Evolutionary conservation across 1,140 invertebrate species (phyloP).

Genomic region (Gryon sp.): DNA sequence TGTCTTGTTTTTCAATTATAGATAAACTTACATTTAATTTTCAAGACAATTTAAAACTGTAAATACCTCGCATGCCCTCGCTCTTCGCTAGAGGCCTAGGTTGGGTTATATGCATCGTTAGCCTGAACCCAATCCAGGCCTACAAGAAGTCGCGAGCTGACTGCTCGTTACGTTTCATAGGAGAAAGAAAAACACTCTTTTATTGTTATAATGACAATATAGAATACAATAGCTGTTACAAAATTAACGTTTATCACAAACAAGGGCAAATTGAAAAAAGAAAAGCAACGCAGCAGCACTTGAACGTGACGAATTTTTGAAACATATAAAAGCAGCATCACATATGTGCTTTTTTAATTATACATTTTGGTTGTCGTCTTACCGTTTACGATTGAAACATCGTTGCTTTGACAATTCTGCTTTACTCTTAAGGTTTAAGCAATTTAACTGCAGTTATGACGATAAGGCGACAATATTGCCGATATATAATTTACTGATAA

Average conservation of each 20-base stretch:
- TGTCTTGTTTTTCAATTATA: conserved; percentile 50
- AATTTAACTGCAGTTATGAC: background rate
- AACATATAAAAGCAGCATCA: conserved; percentile 25
- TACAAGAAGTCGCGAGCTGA: conserved; percentile 20
- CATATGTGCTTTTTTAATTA: conserved; percentile 14
- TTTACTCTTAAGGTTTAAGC: conserved; percentile 6
- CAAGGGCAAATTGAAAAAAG: too few relatives aligned
- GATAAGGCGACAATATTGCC: conserved; percentile 38
- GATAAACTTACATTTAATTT: conserved; percentile 52
- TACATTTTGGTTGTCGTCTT: conserved; percentile 33
- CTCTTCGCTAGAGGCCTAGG: conserved; percentile 50
- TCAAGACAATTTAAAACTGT: conserved; percentile 59
- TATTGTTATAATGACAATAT: conserved; percentile 65
- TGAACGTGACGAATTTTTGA: conserved; percentile 11
- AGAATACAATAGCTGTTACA: conserved; percentile 62
- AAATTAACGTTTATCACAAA: conserved; percentile 58
- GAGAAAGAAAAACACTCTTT: conserved; percentile 30
- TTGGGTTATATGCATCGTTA: conserved; percentile 49
- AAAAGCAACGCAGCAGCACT: conserved; percentile 22
- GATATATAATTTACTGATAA: conserved; percentile 31
- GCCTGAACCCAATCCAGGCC: conserved; percentile 65
- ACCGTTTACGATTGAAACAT: conserved; percentile 6
- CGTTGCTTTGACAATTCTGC: background rate
- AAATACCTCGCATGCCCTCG: conserved; percentile 70
- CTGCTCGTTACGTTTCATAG: conserved; percentile 47